A percentile compares a stretch with the other conserved stretches of the same genome.
phyloP scores from a whole-genome alignment of 2,888 invertebrate genomes.

The Andrena flavipes region DNA sequence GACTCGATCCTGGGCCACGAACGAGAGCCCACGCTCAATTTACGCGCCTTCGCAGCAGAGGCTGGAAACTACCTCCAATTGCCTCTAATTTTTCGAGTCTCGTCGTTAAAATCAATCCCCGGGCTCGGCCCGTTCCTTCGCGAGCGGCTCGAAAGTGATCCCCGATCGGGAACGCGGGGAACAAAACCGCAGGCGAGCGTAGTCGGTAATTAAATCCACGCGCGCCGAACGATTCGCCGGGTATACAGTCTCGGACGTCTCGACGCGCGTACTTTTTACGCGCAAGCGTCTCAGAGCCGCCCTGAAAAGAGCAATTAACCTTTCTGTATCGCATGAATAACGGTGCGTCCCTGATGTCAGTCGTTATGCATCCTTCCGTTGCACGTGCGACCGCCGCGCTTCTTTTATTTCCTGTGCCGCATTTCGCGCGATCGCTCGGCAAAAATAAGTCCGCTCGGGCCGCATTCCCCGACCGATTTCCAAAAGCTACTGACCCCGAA shows the following conservation, averaged over 20 bases:
- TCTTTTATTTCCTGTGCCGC: conserved; percentile 36
- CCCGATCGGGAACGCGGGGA: not conserved
- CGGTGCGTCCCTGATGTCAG: conserved; percentile 30
- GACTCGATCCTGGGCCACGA: conserved; percentile 32
- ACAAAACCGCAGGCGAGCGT: not conserved
- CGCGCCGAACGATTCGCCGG: conserved; percentile 8
- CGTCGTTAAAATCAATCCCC: conserved; percentile 41
- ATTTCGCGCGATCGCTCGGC: conserved; percentile 17
- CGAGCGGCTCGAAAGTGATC: not conserved
- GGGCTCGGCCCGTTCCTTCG: not conserved
- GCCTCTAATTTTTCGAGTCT: conserved; percentile 50
- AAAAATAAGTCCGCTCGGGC: conserved; percentile 40
- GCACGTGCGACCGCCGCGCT: conserved; percentile 33
- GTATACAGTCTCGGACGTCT: not conserved
- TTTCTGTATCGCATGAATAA: conserved; percentile 17
- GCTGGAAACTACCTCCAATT: conserved; percentile 48
- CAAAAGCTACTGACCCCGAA: conserved; percentile 44
- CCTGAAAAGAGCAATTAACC: conserved; percentile 5
- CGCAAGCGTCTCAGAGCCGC: not conserved
- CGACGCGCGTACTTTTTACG: not conserved
- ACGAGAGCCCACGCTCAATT: conserved; percentile 71
- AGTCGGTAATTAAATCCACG: conserved; percentile 22
- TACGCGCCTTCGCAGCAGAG: conserved; percentile 45
- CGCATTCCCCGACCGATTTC: conserved; percentile 49
- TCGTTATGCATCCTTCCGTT: conserved; percentile 49